phyloP scores from a whole-genome alignment of 2,888 invertebrate genomes.

The Panorpa germanica region DNA sequence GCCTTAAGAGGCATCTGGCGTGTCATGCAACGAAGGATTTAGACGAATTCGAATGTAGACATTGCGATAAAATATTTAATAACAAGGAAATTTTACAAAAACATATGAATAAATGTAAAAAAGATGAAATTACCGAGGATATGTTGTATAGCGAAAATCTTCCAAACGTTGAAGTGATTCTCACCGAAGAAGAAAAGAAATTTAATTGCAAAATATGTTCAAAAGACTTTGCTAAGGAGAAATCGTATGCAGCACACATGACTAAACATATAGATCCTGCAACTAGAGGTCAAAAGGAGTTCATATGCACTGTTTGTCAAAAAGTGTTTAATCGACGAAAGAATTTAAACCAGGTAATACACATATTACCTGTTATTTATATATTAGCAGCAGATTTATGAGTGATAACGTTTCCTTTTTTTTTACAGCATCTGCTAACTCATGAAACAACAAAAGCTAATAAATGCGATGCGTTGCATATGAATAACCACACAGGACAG shows the following conservation, averaged over 20 bases:
- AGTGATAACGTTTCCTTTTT: slow-evolving; percentile 12
- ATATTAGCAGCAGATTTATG: slow-evolving; percentile 9
- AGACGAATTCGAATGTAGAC: slow-evolving; percentile 8
- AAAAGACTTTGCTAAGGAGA: slow-evolving; percentile 23
- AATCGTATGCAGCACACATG: slow-evolving; percentile 26
- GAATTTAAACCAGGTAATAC: too few relatives aligned
- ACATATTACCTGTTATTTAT: background rate
- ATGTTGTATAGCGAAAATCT: slow-evolving; percentile 1
- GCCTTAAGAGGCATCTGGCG: slow-evolving; percentile 3
- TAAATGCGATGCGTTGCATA: slow-evolving; percentile 12
- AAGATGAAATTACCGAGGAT: slow-evolving; percentile 1
- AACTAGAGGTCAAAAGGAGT: slow-evolving; percentile 12
- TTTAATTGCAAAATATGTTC: slow-evolving; percentile 22
- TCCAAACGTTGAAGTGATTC: slow-evolving; percentile 2
- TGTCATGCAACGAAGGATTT: slow-evolving; percentile 6
- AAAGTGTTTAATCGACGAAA: too few relatives aligned
- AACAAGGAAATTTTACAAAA: slow-evolving; percentile 12
- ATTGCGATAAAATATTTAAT: slow-evolving; percentile 11
- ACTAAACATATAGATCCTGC: slow-evolving; percentile 12
- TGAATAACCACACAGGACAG: slow-evolving; percentile 24
- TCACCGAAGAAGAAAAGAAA: slow-evolving; percentile 10
- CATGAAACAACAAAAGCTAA: slow-evolving; percentile 12
- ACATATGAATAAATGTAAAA: slow-evolving; percentile 10
- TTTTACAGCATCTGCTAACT: slow-evolving; percentile 12
- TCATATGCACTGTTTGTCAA: too few relatives aligned